phyloP scores from a whole-genome alignment of 2,888 invertebrate species.

The Drosophila sordidula region DNA sequence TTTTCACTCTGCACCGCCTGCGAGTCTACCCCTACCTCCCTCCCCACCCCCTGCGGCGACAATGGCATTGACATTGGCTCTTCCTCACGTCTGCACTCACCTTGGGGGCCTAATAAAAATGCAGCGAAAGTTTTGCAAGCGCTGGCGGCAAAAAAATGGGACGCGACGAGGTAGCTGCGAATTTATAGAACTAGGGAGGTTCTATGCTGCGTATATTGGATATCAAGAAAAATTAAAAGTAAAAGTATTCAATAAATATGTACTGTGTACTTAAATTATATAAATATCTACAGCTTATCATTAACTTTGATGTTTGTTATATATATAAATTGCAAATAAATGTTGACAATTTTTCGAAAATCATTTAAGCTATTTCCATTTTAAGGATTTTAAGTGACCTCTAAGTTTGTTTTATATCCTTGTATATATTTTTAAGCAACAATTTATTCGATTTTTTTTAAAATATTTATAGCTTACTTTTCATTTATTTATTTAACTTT shows the following conservation, averaged over 20 bases:
- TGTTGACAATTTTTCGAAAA: too few relatives aligned
- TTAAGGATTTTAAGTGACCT: neutral
- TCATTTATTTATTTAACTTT: neutral
- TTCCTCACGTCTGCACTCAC: slow-evolving; percentile 20
- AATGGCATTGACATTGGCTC: slow-evolving; percentile 53
- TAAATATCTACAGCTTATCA: too few relatives aligned
- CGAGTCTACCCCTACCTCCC: too few relatives aligned
- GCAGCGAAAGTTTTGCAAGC: slow-evolving; percentile 8
- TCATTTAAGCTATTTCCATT: neutral
- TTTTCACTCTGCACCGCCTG: slow-evolving; percentile 5
- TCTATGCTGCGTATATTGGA: neutral
- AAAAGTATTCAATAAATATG: too few relatives aligned
- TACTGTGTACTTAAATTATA: too few relatives aligned
- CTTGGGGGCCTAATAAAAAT: slow-evolving; percentile 29
- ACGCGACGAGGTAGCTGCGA: too few relatives aligned
- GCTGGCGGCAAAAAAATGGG: neutral
- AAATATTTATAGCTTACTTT: neutral
- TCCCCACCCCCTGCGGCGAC: slow-evolving; percentile 6
- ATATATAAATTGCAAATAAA: too few relatives aligned
- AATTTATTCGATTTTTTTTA: neutral
- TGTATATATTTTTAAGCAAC: neutral
- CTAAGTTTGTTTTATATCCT: neutral
- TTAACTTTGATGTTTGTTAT: too few relatives aligned
- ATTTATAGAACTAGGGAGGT: too few relatives aligned
- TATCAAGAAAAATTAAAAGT: neutral